A percentile compares a stretch with the other conserved stretches of the same genome.
Conservation (phyloP, 2,113 vertebrate species). For the Ptychochromis oligacanthus region DNA sequence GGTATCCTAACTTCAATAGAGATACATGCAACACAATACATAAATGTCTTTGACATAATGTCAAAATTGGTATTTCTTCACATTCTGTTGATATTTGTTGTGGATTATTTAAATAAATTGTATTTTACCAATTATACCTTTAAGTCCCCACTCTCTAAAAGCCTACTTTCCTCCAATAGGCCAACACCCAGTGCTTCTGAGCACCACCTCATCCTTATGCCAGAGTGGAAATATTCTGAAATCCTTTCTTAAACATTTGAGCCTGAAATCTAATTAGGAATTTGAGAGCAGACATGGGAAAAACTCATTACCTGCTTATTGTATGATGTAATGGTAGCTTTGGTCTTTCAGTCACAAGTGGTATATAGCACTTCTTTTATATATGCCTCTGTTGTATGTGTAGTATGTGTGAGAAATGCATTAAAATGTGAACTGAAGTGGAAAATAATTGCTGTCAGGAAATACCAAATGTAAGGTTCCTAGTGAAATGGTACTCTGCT, state of each 20-base stretch:
- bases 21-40: neutral
- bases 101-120: neutral
- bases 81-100: neutral
- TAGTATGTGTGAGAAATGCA: neutral
- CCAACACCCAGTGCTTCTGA: neutral
- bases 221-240: neutral
- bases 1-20: neutral
- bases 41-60: neutral
- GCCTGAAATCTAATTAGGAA: neutral
- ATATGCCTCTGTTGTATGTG: neutral
- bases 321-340: neutral
- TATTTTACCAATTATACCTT: neutral
- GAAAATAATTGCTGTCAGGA: neutral
- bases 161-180: neutral
- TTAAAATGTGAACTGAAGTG: conserved; percentile 8
- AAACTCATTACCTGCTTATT: neutral
- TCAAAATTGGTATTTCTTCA: no score
- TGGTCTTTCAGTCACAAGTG: neutral
- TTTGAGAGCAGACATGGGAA: neutral
- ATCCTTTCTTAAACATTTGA: neutral
- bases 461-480: neutral
- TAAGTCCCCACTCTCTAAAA: neutral
- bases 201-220: neutral
- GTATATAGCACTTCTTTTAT: neutral
- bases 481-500: neutral